Conservation (phyloP, 2,888 invertebrate species). For the Synergus umbraculus region DNA sequence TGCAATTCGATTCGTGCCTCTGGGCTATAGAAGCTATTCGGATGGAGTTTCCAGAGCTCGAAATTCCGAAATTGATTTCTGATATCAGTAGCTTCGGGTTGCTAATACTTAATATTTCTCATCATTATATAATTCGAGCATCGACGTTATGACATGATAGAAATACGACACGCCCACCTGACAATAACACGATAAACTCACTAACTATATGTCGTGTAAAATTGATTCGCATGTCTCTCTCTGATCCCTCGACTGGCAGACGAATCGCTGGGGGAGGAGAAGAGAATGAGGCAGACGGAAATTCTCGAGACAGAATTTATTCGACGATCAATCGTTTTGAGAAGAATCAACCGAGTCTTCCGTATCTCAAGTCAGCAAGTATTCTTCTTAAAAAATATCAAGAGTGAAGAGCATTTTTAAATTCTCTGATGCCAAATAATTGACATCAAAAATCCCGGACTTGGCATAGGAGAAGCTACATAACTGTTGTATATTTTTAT, state of each 20-base stretch:
- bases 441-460: not conserved
- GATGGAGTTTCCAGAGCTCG: not conserved
- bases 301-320: constrained; percentile 41
- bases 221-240: constrained; percentile 40
- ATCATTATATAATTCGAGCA: constrained; percentile 16
- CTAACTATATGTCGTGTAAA: constrained; percentile 37
- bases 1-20: constrained; percentile 35
- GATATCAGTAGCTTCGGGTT: constrained; percentile 8
- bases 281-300: constrained; percentile 39
- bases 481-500: no score
- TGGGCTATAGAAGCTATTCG: not conserved
- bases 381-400: constrained; percentile 38
- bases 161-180: constrained; percentile 32
- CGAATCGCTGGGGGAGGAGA: constrained; percentile 2
- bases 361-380: constrained; percentile 39
- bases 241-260: constrained; percentile 36
- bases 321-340: constrained; percentile 38
- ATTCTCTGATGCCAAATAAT: not conserved
- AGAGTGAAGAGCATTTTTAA: constrained; percentile 1
- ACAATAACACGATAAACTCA: constrained; percentile 39
- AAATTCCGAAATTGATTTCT: constrained; percentile 18
- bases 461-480: not conserved
- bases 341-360: constrained; percentile 20
- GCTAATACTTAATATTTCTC: constrained; percentile 20
- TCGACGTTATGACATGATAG: constrained; percentile 33